Evolutionary conservation across 2,113 vertebrate species (phyloP).

Genomic region (Zootoca vivipara): DNA sequence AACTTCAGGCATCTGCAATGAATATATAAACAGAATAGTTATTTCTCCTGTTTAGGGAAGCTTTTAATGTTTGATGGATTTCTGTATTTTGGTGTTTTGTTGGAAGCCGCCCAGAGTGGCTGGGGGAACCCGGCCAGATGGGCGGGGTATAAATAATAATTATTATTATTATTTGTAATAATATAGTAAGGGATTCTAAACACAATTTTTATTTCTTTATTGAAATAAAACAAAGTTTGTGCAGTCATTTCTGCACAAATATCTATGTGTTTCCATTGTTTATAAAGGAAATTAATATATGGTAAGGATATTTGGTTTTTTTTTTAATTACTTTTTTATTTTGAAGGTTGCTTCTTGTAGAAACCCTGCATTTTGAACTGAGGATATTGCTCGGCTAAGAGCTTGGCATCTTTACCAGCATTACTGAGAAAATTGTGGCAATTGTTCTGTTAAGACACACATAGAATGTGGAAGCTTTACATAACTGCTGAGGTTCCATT

Average conservation of each 20-base stretch:
- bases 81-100: too few relatives aligned
- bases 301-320: constrained; percentile 4
- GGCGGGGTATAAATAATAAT: too few relatives aligned
- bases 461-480: background rate
- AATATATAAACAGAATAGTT: constrained; percentile 36
- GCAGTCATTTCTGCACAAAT: constrained; percentile 38
- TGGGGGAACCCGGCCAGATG: too few relatives aligned
- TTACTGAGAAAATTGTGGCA: background rate
- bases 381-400: background rate
- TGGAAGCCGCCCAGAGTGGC: too few relatives aligned
- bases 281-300: constrained; percentile 48
- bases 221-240: too few relatives aligned
- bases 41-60: too few relatives aligned
- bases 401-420: background rate
- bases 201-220: constrained; percentile 39
- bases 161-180: too few relatives aligned
- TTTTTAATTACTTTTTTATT: background rate
- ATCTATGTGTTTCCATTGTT: constrained; percentile 45
- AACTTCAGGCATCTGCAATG: constrained; percentile 7
- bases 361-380: background rate
- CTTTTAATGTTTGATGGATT: too few relatives aligned
- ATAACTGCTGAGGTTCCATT: background rate
- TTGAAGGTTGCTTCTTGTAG: background rate
- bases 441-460: background rate
- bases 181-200: constrained; percentile 34